These are phyloP conservation scores for Colistium nudipinnis DNA, from an alignment of 2,113 vertebrate species.

Conservation along the genomic window DNA sequence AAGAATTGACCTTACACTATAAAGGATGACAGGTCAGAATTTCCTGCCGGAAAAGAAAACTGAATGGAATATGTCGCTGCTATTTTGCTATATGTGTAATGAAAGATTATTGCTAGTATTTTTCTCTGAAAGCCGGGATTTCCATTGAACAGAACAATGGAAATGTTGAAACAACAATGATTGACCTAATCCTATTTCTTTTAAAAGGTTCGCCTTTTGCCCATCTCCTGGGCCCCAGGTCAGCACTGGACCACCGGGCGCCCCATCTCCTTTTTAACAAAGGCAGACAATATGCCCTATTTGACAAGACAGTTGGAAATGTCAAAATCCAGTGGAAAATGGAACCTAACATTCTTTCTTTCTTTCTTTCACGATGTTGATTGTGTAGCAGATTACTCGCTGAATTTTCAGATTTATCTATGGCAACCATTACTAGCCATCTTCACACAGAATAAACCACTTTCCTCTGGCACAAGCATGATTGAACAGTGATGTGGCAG, in stretches of 20 bases:
- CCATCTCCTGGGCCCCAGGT: constrained; percentile 49
- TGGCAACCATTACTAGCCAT: constrained; percentile 38
- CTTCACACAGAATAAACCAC: constrained; percentile 46
- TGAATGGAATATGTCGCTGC: background rate
- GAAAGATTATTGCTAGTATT: background rate
- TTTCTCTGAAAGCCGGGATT: constrained; percentile 48
- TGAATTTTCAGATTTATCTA: constrained; percentile 34
- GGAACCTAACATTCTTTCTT: constrained; percentile 21
- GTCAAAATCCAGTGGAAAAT: constrained; percentile 53
- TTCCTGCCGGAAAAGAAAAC: constrained; percentile 5
- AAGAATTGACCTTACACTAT: constrained; percentile 38
- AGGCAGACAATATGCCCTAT: constrained; percentile 51
- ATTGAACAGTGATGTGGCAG: constrained; percentile 57
- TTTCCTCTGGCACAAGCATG: constrained; percentile 47
- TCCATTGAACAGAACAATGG: constrained; percentile 37
- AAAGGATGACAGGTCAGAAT: constrained; percentile 19
- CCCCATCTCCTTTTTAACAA: constrained; percentile 56
- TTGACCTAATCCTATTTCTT: constrained; percentile 64
- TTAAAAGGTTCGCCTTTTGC: constrained; percentile 65
- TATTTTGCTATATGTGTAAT: background rate
- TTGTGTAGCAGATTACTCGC: constrained; percentile 26
- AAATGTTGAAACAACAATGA: constrained; percentile 67
- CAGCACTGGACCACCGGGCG: constrained; percentile 63
- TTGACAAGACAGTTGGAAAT: constrained; percentile 72
- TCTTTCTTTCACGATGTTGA: too few species aligned